Evolutionary conservation across 2,797 vertebrate genomes (phyloP).

Genomic region (Pseudocheirus occidentalis): DNA sequence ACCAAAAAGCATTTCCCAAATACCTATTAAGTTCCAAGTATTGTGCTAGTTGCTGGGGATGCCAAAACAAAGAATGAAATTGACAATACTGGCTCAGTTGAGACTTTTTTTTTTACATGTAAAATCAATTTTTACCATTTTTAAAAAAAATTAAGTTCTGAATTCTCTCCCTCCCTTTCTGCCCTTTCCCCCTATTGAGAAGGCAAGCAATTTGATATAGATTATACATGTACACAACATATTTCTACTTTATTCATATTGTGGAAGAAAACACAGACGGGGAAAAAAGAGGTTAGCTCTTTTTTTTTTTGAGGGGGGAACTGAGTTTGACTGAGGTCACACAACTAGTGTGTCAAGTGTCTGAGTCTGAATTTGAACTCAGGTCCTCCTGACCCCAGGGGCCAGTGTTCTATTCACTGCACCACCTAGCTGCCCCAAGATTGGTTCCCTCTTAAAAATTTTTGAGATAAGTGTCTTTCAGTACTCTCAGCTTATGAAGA

Average conservation of each 20-base stretch:
- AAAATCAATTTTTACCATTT: not conserved
- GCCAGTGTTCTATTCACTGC: no score
- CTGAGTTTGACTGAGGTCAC: no score
- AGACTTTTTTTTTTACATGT: not conserved
- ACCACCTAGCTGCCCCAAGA: no score
- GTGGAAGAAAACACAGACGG: not conserved
- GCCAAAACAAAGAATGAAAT: not conserved
- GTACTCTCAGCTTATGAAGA: not conserved
- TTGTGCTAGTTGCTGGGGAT: not conserved
- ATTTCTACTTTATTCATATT: not conserved
- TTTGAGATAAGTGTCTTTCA: not conserved
- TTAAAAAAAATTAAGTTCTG: not conserved
- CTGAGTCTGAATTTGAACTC: no score
- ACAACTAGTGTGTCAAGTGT: no score
- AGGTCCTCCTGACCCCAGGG: no score
- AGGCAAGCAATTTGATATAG: not conserved
- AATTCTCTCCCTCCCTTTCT: not conserved
- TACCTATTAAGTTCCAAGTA: not conserved
- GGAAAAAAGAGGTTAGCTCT: not conserved
- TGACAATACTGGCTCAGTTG: not conserved
- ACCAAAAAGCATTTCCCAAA: slow-evolving; percentile 35
- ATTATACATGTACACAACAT: not conserved
- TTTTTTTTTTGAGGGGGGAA: not conserved
- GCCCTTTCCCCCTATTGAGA: not conserved
- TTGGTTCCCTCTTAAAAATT: not conserved